These are phyloP conservation scores for Riparia riparia DNA, from an alignment of 2,113 vertebrate species.

Conservation along the genomic window DNA sequence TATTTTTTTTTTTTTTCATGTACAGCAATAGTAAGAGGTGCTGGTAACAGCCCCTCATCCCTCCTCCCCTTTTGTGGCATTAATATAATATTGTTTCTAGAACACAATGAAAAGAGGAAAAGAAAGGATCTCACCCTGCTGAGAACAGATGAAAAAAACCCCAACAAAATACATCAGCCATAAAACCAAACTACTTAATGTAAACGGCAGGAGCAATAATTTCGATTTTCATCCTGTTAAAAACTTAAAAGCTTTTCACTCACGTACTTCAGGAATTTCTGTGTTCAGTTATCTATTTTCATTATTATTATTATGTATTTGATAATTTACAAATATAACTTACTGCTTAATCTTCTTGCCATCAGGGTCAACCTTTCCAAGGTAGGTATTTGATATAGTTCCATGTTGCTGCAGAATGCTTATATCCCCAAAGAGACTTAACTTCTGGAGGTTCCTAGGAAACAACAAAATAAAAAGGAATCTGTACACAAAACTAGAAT, in stretches of 20 bases:
- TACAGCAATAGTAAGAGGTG: neutral
- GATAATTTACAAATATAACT: slow-evolving; percentile 64
- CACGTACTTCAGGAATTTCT: neutral
- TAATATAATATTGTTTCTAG: slow-evolving; percentile 19
- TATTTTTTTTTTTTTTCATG: neutral
- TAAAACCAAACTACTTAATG: neutral
- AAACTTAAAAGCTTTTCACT: neutral
- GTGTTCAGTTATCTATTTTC: neutral
- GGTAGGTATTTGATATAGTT: slow-evolving; percentile 87
- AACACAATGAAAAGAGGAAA: slow-evolving; percentile 32
- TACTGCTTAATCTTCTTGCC: slow-evolving; percentile 97
- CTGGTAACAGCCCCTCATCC: neutral
- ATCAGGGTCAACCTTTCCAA: slow-evolving; percentile 91
- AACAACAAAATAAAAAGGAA: slow-evolving; percentile 15
- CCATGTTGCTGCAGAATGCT: slow-evolving; percentile 92
- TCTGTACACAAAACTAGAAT: neutral
- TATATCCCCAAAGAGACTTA: slow-evolving; percentile 95
- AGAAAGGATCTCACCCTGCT: neutral
- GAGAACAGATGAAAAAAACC: fast-evolving
- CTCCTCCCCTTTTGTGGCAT: neutral
- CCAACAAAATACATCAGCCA: neutral
- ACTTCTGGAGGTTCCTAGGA: slow-evolving; percentile 92
- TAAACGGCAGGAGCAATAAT: neutral
- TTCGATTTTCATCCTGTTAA: neutral
- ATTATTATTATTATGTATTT: neutral